phyloP scores from a whole-genome alignment of 2,797 vertebrate species.

The Phoeniculus purpureus region DNA sequence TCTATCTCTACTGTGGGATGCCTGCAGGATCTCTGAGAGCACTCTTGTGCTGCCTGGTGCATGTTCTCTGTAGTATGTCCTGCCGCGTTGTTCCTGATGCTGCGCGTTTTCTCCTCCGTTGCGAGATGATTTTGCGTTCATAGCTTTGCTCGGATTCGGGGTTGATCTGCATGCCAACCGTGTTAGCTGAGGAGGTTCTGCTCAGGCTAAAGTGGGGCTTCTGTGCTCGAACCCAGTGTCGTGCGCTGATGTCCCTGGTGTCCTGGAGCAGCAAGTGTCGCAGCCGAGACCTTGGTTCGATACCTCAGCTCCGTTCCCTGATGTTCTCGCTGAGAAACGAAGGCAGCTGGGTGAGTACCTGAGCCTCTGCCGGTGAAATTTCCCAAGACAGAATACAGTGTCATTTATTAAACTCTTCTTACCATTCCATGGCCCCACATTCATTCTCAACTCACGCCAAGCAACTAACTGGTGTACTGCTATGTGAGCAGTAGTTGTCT shows the following conservation, averaged over 20 bases:
- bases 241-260: constrained; percentile 69
- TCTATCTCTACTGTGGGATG: neutral
- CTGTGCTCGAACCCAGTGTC: constrained; percentile 70
- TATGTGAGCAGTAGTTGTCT: neutral
- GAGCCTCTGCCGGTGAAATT: constrained; percentile 50
- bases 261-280: constrained; percentile 70
- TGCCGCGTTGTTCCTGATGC: neutral
- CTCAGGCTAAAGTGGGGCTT: constrained; percentile 71
- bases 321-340: constrained; percentile 70
- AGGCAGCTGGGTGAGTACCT: constrained; percentile 68
- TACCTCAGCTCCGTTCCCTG: constrained; percentile 72
- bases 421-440: constrained; percentile 44
- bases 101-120: constrained; percentile 15
- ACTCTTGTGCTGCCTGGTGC: neutral
- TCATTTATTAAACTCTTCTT: constrained; percentile 27
- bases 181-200: constrained; percentile 62
- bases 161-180: constrained; percentile 63
- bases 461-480: neutral
- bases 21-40: constrained; percentile 25
- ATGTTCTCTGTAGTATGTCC: constrained; percentile 52
- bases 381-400: constrained; percentile 24
- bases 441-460: constrained; percentile 15
- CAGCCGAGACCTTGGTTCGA: constrained; percentile 64
- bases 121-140: constrained; percentile 37
- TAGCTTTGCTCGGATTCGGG: constrained; percentile 58